phyloP scores from a whole-genome alignment of 2,113 vertebrate genomes.

The Catharus bicknelli region DNA sequence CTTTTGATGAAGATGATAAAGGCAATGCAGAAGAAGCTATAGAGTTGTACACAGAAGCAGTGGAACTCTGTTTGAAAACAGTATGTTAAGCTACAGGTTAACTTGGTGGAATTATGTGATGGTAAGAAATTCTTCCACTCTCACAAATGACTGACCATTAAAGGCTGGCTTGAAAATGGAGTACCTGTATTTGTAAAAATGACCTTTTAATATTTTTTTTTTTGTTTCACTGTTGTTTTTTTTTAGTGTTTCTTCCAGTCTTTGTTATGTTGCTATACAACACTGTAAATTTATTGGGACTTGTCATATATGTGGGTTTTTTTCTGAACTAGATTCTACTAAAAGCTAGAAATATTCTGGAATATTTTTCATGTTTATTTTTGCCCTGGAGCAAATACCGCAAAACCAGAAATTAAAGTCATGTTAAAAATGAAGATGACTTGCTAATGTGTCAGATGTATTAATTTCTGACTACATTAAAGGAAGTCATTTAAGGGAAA shows the following conservation, averaged over 20 bases:
- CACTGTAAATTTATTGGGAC: not conserved
- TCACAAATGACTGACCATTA: constrained; percentile 31
- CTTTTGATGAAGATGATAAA: constrained; percentile 96
- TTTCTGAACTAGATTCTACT: not conserved
- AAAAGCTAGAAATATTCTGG: not conserved
- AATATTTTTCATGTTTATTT: not conserved
- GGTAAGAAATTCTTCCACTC: constrained; percentile 68
- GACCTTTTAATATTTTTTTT: not conserved
- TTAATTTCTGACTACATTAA: constrained; percentile 2
- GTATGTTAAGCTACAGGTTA: constrained; percentile 77
- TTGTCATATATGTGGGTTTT: not conserved
- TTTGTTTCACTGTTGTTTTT: not conserved
- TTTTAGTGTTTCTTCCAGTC: not conserved
- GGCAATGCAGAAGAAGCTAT: constrained; percentile 91
- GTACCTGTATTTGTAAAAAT: constrained; percentile 45
- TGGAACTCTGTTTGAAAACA: constrained; percentile 94
- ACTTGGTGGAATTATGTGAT: constrained; percentile 71
- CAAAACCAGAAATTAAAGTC: not conserved
- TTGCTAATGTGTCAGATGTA: not conserved
- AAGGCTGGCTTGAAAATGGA: constrained; percentile 48
- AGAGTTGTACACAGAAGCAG: constrained; percentile 93
- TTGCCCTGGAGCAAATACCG: not conserved
- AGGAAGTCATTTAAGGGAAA: not conserved
- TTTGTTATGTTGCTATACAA: not conserved
- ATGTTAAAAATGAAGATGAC: not conserved